Base-by-base conservation (phyloP, 2,113 vertebrate species). In the Catharus fuscescens region DNA sequence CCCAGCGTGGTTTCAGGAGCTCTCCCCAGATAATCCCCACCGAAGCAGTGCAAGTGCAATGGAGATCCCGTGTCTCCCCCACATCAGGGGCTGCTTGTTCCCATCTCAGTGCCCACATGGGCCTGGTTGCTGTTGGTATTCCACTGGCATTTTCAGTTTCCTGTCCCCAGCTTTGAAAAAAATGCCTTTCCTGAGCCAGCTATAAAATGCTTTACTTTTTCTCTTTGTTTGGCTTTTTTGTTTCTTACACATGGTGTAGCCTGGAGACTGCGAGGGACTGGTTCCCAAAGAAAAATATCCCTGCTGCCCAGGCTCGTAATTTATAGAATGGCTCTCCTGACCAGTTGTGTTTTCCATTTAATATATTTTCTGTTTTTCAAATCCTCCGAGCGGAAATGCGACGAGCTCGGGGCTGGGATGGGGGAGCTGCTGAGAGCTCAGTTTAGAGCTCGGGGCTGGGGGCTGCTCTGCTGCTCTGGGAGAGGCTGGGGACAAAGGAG, bases 231-330 rank as follows among this genome's bases (percentile, higher is more conserved):
- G 57, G n/a, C 14, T 70, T 94, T 95, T 97, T 97, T 97, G 96
- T 97, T 98, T 95, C 96, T 97, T 84, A 90, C 70, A 94, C 96
- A 65, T 90, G 53, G n/a, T 92, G 95, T 97, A 96, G 88, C 94
- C 94, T 80, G 92, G 96, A 97, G 97, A 97, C 82, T 18, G 70
- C 0, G 14, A 94, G 88, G 77, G 90, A 86, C 93, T 95, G 97
- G 97, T 97, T 97, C 97, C 96, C 86, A 96, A 96, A 97, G 96
- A 97, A 97, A 98, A 97, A 97, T 80, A 93, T 66, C 34, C 96
- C 90, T 91, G 53, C 90, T 97, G 96, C 82, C 92, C 90, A 94
- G 92, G 95, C 80, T 95, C 83, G 71, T 96, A 95, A 97, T 96
- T 97, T 94, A 97, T 83, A 95, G 97, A 94, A 59, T 24, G 67